These are phyloP conservation scores for Lepas anatifera DNA, from an alignment of 2,888 invertebrate species.

Conservation along the genomic window DNA sequence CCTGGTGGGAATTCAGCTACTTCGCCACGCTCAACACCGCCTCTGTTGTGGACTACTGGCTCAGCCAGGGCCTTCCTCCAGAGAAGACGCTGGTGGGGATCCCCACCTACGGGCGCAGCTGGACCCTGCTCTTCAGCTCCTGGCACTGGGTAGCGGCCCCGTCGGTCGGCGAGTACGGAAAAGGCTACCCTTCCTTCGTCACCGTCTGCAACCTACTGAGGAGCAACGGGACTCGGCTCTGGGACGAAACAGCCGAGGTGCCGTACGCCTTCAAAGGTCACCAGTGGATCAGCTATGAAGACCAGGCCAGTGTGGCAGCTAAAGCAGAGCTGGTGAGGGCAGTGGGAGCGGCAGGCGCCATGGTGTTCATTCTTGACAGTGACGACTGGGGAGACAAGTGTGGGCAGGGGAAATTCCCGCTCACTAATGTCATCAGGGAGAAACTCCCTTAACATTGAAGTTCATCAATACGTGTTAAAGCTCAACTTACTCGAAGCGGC, in stretches of 20 bases:
- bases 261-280: constrained; percentile 55
- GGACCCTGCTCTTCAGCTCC: not conserved
- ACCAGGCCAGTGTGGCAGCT: constrained; percentile 51
- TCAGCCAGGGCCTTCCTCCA: constrained; percentile 29
- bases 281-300: constrained; percentile 80
- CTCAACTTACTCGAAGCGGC: no score
- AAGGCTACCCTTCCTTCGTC: constrained; percentile 58
- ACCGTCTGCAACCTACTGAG: constrained; percentile 54
- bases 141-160: not conserved
- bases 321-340: constrained; percentile 49
- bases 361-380: constrained; percentile 68
- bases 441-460: no score
- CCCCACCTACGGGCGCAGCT: constrained; percentile 31
- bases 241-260: constrained; percentile 55
- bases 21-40: constrained; percentile 28
- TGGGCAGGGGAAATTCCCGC: constrained; percentile 32
- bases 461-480: no score
- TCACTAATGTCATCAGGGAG: constrained; percentile 24
- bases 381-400: constrained; percentile 49
- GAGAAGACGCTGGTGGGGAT: constrained; percentile 33
- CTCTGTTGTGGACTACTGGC: constrained; percentile 30
- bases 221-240: constrained; percentile 41
- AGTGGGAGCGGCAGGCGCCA: constrained; percentile 58
- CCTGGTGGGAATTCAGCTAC: constrained; percentile 23
- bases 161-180: not conserved